These are phyloP conservation scores for Drosophila paulistorum DNA, from an alignment of 1,140 invertebrate genomes.

Conservation along the genomic window DNA sequence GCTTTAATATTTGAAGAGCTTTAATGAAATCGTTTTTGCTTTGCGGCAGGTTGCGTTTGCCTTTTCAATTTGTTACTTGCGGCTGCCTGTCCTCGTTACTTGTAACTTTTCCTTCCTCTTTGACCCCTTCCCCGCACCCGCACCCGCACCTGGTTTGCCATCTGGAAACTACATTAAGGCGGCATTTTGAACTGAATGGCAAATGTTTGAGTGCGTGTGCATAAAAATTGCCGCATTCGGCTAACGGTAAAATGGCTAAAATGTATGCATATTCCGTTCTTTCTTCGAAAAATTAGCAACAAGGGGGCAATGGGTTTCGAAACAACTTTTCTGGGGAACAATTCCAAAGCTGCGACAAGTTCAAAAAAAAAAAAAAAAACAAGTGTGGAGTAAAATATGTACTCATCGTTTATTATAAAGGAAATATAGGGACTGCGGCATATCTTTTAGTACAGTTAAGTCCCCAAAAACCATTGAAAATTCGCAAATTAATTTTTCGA, in stretches of 20 bases:
- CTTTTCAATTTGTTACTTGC: conserved; percentile 64
- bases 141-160: conserved; percentile 15
- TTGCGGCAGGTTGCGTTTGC: conserved; percentile 45
- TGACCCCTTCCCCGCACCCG: not conserved
- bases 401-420: too few species aligned
- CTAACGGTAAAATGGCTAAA: conserved; percentile 32
- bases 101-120: not conserved
- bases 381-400: too few species aligned
- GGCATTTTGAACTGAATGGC: conserved; percentile 21
- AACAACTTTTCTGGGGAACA: conserved; percentile 8
- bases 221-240: conserved; percentile 51
- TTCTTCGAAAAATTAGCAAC: conserved; percentile 32
- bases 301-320: conserved; percentile 39
- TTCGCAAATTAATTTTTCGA: too few species aligned
- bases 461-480: too few species aligned
- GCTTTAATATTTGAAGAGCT: conserved; percentile 76
- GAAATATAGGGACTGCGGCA: too few species aligned
- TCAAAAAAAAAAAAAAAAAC: too few species aligned
- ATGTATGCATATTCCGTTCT: conserved; percentile 35
- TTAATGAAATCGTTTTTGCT: conserved; percentile 76
- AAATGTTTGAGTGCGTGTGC: conserved; percentile 38
- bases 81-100: conserved; percentile 18
- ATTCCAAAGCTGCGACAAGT: not conserved
- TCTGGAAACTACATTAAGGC: conserved; percentile 30
- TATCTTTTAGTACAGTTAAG: too few species aligned